phyloP scores from a whole-genome alignment of 2,888 invertebrate species.

The Alentia gelatinosa region DNA sequence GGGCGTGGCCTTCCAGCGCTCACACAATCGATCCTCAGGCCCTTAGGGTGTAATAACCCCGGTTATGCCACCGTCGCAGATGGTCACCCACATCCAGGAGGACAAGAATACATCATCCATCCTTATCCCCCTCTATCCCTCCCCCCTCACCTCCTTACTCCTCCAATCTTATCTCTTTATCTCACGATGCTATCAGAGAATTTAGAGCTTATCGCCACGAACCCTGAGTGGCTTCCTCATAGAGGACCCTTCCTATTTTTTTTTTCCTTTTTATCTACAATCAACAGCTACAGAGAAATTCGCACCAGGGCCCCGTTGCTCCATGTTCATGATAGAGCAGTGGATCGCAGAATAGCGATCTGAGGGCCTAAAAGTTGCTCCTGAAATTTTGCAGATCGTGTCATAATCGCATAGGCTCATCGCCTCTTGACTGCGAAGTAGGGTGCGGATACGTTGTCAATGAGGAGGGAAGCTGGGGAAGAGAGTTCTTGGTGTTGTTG shows the following conservation, averaged over 20 bases:
- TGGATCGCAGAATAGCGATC: too few relatives aligned
- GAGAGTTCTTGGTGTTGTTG: neutral
- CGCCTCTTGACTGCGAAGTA: neutral
- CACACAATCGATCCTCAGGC: neutral
- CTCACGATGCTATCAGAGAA: neutral
- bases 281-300: too few relatives aligned
- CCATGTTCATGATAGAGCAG: too few relatives aligned
- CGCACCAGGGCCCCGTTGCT: too few relatives aligned
- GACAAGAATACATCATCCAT: slow-evolving; percentile 3
- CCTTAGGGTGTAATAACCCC: slow-evolving; percentile 19
- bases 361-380: too few relatives aligned
- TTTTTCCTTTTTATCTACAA: too few relatives aligned
- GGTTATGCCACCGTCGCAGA: slow-evolving; percentile 11
- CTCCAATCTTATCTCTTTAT: neutral
- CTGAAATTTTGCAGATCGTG: too few relatives aligned
- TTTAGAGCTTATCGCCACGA: neutral
- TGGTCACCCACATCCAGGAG: neutral
- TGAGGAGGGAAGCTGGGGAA: neutral
- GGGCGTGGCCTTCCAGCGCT: neutral
- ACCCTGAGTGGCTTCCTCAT: too few relatives aligned
- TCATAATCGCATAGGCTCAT: too few relatives aligned
- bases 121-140: neutral
- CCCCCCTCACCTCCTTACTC: neutral
- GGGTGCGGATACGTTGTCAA: neutral
- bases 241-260: too few relatives aligned